Conservation (phyloP, 2,113 vertebrate genomes). For the Irena cyanogastra region DNA sequence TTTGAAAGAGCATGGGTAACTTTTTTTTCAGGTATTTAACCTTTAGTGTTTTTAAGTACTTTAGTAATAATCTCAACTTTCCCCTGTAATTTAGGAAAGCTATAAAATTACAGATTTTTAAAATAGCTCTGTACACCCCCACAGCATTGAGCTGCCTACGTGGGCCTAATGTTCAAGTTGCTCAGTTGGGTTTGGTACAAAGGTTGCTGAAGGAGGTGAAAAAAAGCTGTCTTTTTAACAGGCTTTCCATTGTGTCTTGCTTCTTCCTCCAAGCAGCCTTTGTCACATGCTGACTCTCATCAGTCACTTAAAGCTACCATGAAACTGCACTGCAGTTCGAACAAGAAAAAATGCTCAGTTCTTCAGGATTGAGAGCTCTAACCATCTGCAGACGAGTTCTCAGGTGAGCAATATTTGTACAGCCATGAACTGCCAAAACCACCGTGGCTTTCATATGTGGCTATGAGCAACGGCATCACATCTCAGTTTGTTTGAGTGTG, state of each 20-base stretch:
- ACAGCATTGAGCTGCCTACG: neutral
- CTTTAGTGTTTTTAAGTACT: constrained; percentile 45
- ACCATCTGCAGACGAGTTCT: neutral
- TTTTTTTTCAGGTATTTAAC: constrained; percentile 25
- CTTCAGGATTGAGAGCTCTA: neutral
- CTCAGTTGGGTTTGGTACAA: neutral
- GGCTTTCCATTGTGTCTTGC: neutral
- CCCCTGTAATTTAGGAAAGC: constrained; percentile 41
- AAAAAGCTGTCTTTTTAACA: neutral
- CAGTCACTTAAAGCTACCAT: neutral
- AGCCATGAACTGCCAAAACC: neutral
- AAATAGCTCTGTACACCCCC: constrained; percentile 30
- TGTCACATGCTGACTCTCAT: neutral
- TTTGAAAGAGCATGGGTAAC: constrained; percentile 21
- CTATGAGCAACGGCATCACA: accelerated
- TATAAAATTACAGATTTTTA: constrained; percentile 10
- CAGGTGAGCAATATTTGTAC: neutral
- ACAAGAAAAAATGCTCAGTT: neutral
- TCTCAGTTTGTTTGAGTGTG: neutral
- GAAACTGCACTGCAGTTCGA: neutral
- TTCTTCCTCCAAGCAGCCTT: neutral
- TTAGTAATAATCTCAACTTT: constrained; percentile 23
- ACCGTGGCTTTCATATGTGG: neutral
- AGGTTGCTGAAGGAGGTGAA: neutral
- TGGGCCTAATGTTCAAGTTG: neutral